phyloP scores from a whole-genome alignment of 2,797 vertebrate species.

The Channallabes apus region DNA sequence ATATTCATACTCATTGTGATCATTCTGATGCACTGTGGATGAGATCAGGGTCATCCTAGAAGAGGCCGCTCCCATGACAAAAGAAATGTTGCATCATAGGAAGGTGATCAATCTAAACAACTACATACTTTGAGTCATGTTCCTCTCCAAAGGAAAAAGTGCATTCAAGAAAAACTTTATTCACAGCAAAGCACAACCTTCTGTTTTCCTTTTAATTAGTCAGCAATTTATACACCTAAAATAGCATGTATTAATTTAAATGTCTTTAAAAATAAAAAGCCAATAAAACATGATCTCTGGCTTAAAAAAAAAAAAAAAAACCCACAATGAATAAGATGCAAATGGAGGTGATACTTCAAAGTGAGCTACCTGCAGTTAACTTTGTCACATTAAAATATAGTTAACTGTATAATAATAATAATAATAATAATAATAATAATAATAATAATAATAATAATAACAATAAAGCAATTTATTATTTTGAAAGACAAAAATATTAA shows the following conservation, averaged over 20 bases:
- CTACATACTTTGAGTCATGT: neutral
- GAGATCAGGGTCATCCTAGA: neutral
- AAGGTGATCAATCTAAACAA: neutral
- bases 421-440: neutral
- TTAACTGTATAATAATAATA: neutral
- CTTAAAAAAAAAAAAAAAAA: neutral
- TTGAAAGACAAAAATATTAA: neutral
- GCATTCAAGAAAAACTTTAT: neutral
- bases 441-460: neutral
- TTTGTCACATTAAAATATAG: neutral
- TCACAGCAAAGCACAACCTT: too few relatives aligned
- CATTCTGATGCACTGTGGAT: neutral
- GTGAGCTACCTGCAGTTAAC: neutral
- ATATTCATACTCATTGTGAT: neutral
- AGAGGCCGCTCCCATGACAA: neutral
- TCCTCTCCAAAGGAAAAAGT: neutral
- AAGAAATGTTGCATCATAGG: neutral
- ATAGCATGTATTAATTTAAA: neutral
- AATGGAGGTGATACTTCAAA: neutral
- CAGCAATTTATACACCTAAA: neutral
- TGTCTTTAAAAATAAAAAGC: neutral
- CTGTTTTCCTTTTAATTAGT: neutral
- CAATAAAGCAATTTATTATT: neutral
- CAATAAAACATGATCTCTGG: neutral
- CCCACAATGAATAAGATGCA: neutral